Conservation (phyloP, 2,797 vertebrate genomes). For the Corythornis leucogaster region DNA sequence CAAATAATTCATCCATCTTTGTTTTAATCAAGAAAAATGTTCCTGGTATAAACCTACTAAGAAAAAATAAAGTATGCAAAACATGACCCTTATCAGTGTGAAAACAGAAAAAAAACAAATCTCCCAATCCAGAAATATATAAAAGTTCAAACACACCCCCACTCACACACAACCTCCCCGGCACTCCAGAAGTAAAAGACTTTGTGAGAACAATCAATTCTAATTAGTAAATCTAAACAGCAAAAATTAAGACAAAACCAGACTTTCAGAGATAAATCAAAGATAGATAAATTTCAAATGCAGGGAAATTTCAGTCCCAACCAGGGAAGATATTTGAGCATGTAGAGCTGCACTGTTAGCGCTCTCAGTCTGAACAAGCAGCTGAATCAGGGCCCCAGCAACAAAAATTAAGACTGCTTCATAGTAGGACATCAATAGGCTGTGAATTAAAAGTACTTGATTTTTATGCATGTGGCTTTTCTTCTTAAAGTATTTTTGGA, state of each 20-base stretch:
- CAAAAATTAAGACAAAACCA: not conserved
- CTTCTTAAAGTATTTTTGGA: not conserved
- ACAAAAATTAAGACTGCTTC: not conserved
- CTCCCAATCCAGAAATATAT: not conserved
- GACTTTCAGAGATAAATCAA: not conserved
- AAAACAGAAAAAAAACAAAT: not conserved
- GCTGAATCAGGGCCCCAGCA: not conserved
- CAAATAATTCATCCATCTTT: not conserved
- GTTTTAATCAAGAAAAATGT: not conserved
- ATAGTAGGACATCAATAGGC: not conserved
- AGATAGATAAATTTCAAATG: not conserved
- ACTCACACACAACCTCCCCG: not conserved
- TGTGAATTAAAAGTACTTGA: not conserved
- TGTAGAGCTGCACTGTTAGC: not conserved
- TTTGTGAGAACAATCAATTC: not conserved
- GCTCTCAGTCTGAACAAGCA: not conserved
- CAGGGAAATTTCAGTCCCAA: not conserved
- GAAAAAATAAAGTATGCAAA: not conserved
- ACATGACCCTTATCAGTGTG: not conserved
- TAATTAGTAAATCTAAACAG: accelerated
- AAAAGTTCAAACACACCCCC: not conserved
- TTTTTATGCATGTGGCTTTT: not conserved
- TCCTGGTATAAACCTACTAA: not conserved
- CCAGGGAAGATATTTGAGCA: not conserved
- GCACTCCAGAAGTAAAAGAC: not conserved